Evolutionary conservation across 2,113 vertebrate species (phyloP).

Genomic region (Dascyllus trimaculatus): DNA sequence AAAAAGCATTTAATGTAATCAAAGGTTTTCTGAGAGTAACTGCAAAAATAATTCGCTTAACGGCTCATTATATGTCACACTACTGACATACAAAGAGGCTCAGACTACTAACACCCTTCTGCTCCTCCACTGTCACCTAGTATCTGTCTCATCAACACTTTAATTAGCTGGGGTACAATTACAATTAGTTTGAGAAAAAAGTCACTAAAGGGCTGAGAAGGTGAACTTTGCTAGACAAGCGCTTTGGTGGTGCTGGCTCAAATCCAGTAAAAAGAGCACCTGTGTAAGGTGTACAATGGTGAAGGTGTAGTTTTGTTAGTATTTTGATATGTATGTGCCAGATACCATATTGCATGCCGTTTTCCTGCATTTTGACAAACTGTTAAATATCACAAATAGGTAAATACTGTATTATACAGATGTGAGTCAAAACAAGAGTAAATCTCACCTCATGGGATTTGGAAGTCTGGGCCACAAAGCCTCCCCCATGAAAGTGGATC

Average conservation of each 20-base stretch:
- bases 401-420: background rate
- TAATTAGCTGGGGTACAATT: slow-evolving; percentile 57
- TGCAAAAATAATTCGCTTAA: slow-evolving; percentile 56
- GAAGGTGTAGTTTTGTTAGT: background rate
- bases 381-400: background rate
- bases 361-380: background rate
- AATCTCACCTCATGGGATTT: slow-evolving; percentile 90
- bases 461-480: slow-evolving; percentile 94
- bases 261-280: slow-evolving; percentile 23
- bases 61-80: slow-evolving; percentile 35
- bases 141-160: slow-evolving; percentile 38
- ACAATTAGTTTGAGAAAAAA: slow-evolving; percentile 60
- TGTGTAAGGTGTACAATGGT: background rate
- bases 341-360: background rate
- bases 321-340: background rate
- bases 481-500: slow-evolving; percentile 91
- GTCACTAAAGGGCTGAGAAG: slow-evolving; percentile 8
- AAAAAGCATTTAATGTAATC: slow-evolving; percentile 8
- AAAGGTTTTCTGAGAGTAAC: slow-evolving; percentile 49
- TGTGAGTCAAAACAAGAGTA: background rate
- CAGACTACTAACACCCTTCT: slow-evolving; percentile 22
- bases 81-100: slow-evolving; percentile 34
- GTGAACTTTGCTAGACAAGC: slow-evolving; percentile 15
- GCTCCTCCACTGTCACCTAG: slow-evolving; percentile 36
- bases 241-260: background rate